Conservation (phyloP, 2,113 vertebrate genomes). For the Argyrosomus japonicus region DNA sequence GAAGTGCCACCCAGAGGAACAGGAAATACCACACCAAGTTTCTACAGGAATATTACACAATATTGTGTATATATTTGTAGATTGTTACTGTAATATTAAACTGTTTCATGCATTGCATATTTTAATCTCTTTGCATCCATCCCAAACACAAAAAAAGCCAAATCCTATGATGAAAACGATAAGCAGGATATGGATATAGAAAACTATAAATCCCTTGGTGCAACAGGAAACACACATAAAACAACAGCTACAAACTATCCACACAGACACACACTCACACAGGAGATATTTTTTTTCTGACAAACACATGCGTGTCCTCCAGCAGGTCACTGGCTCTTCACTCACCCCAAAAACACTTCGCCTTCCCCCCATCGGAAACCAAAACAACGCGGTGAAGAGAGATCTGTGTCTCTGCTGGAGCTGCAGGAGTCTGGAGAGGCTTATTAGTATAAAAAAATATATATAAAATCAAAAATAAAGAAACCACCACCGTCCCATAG, state of each 20-base stretch:
- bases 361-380: conserved; percentile 31
- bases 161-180: neutral
- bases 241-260: neutral
- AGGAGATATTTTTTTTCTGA: neutral
- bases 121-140: neutral
- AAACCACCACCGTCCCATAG: conserved; percentile 62
- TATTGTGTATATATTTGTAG: neutral
- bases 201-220: neutral
- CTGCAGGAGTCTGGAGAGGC: neutral
- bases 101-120: neutral
- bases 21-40: neutral
- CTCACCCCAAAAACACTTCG: conserved; percentile 66
- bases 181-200: neutral
- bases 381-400: conserved; percentile 35
- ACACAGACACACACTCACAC: neutral
- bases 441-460: neutral
- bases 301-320: conserved; percentile 54
- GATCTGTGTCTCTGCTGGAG: conserved; percentile 5
- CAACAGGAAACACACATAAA: conserved; percentile 2
- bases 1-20: neutral
- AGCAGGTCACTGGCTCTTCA: conserved; percentile 49
- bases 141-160: neutral
- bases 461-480: neutral
- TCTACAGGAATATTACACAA: neutral
- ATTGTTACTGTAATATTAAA: neutral